These are phyloP conservation scores for Drosophila obscura DNA, from an alignment of 1,140 invertebrate genomes.

Conservation along the genomic window DNA sequence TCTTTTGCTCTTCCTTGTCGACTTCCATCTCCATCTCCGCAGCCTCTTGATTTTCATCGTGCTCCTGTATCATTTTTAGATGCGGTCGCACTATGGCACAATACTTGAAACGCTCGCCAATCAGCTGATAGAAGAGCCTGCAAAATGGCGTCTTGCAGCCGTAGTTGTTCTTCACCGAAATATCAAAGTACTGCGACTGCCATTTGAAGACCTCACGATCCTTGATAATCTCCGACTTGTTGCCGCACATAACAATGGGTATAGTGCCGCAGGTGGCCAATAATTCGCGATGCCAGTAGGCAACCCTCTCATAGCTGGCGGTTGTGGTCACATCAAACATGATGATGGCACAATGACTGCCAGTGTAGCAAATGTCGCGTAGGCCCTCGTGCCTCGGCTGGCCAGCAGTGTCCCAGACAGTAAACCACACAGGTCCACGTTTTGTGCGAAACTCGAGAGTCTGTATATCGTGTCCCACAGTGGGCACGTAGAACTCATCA, in stretches of 20 bases:
- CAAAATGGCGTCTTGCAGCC: slow-evolving; percentile 99
- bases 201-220: too few relatives aligned
- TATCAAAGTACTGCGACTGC: slow-evolving; percentile 95
- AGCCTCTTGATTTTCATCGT: too few relatives aligned
- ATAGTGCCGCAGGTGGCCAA: slow-evolving; percentile 98
- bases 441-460: slow-evolving; percentile 98
- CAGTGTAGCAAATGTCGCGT: slow-evolving; percentile 98
- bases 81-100: too few relatives aligned
- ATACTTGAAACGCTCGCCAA: slow-evolving; percentile 88
- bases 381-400: slow-evolving; percentile 99
- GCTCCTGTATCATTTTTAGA: too few relatives aligned
- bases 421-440: slow-evolving; percentile 96
- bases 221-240: slow-evolving; percentile 91
- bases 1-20: too few relatives aligned
- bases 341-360: slow-evolving; percentile 98
- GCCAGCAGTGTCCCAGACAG: slow-evolving; percentile 98
- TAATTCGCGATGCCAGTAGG: slow-evolving; percentile 98
- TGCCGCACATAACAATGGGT: slow-evolving; percentile 97
- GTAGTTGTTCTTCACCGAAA: slow-evolving; percentile 99
- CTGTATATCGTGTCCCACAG: slow-evolving; percentile 98
- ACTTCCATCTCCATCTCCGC: too few relatives aligned
- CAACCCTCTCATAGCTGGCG: slow-evolving; percentile 99
- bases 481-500: slow-evolving; percentile 99
- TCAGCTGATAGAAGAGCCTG: slow-evolving; percentile 97
- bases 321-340: slow-evolving; percentile 99